Conservation (phyloP, 2,113 vertebrate species). For the Lanius ludovicianus region DNA sequence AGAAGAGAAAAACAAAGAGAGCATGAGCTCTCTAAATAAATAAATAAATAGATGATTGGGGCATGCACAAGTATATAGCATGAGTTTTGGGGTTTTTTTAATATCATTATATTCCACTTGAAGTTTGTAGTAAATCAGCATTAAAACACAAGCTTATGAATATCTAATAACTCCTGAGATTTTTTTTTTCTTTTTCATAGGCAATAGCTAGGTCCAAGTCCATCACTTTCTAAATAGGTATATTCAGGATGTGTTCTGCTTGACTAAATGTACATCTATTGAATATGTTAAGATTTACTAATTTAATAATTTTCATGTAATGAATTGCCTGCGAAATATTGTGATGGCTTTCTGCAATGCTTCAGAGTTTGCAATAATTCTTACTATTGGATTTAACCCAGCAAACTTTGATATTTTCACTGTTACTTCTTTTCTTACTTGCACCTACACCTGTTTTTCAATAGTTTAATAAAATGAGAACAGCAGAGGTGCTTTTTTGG, state of each 20-base stretch:
- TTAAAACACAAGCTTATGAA: neutral
- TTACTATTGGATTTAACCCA: neutral
- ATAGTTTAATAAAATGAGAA: neutral
- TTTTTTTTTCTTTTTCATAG: neutral
- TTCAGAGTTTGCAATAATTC: neutral
- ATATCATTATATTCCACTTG: neutral
- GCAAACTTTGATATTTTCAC: neutral
- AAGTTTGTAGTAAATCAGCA: neutral
- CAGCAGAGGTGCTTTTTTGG: neutral
- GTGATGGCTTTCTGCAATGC: neutral
- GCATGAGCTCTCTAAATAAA: neutral
- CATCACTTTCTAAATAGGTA: neutral
- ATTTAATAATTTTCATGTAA: neutral
- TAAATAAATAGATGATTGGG: neutral
- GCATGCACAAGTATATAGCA: fast-evolving
- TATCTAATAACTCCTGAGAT: neutral
- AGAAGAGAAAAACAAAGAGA: neutral
- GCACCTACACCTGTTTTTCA: neutral
- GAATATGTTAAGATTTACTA: neutral
- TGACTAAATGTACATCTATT: neutral
- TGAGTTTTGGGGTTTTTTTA: neutral
- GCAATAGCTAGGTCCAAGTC: neutral
- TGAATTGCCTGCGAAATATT: neutral
- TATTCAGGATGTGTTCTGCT: neutral
- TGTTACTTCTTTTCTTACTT: neutral